Base-by-base conservation (phyloP, 2,888 invertebrate genomes). In the Orchesellides sinensis region DNA sequence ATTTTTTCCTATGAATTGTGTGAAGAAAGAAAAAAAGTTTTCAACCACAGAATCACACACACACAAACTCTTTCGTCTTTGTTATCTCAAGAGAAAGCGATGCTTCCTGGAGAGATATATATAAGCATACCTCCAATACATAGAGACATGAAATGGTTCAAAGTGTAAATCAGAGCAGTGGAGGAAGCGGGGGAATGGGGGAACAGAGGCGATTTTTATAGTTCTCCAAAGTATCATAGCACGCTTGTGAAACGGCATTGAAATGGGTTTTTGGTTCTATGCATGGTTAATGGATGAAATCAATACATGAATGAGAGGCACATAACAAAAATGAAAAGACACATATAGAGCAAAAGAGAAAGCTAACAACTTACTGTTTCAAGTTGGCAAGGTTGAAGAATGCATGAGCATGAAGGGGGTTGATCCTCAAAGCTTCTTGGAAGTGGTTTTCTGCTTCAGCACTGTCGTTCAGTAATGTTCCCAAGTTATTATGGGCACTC, bases 401-500 rank as follows among this genome's bases (percentile, higher is more conserved):
- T 32, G 96, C 96, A 89, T 95, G 95, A 73, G 95, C 94, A 89
- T 96, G 96, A 84, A 93, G 93, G 2, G 94, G 92, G 88, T 94
- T 94, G 89, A 94, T 89, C 66, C 88, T 83, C 35, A 92, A 87
- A 12, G 91, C 91, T 85, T 89, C 85, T 27, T 89, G 91, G 91
- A 95, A 96, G 90, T 96, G 95, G 83, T 92, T 91, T 89, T 96
- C 95, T 0, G 96, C 96, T 87, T 93, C 92, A 4, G 88, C 86
- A 4, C 92, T 91, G 66, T 94, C 93, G 81, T 92, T 91, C 88
- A 95, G 92, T 85, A 96, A 90, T 0, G 96, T 96, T 23, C 96
- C 96, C 65, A 96, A 92, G 90, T 96, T 96, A 90, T 96, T 96
- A 91, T 96, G 95, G 0, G 96, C 96, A 89, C 95, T 95, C 5